Evolutionary conservation across 2,888 invertebrate species (phyloP), one percentile per base, ranked within the genome.

Genomic region (Leptopilina drosophilae): DNA sequence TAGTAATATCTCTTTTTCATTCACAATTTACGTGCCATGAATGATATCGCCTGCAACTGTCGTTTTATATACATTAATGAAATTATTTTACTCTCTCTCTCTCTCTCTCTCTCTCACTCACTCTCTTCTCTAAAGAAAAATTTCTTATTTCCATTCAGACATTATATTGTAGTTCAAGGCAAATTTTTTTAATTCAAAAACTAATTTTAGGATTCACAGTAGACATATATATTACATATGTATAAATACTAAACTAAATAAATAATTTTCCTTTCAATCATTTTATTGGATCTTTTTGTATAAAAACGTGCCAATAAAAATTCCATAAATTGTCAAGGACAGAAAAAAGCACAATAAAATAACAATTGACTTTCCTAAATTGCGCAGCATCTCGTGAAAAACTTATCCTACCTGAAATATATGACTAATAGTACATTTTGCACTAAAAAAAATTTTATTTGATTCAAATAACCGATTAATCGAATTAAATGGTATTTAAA

Each of bases 11-110:
- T 67, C 67, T 67, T 49, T 67, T 67, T 67, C 67, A 67, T 67
- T 67, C 67, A 67, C 49, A 46, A 67, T 67, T 67, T 42, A 67
- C 67, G 67, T 67, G 67, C 46, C 12, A 67, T 67, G 67, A 67
- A 67, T 67, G 67, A 20, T 26, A 12, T 11, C 20, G 20, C 20
- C 33, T 49, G 49, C 49, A 67, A 46, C 15, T 12, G 14, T 66
- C 49, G 49, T 20, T 46, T 15, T 49, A 67, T 33, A 33, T 33
- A 33, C 12, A 67, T 49, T 15, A 67, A 67, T 67, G 49, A 26
- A 49, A 49, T 67, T 49, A 67, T 20, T 67, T 42, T 67, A 67
- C 42, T 42, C 14, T 46, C 8, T 15, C 7, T 15, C 40, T 40
- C 42, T 46, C 33, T 26, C 9, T 20, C 8, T 15, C 40, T 42